phyloP scores from a whole-genome alignment of 2,797 vertebrate genomes.

The Xenentodon cancila region DNA sequence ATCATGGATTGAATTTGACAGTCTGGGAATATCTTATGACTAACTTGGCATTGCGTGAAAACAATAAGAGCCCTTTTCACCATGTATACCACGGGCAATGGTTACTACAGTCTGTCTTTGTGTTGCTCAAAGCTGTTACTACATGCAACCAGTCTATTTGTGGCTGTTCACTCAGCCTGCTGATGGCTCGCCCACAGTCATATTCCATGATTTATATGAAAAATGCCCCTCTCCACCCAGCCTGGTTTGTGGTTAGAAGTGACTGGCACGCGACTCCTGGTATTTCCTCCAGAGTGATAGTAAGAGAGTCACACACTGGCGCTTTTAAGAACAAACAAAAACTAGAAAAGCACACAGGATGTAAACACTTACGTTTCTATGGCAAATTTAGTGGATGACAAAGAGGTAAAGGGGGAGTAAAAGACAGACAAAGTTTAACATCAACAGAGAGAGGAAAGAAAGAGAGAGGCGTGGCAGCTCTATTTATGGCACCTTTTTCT shows the following conservation, averaged over 20 bases:
- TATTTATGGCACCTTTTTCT: constrained; percentile 9
- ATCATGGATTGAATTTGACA: constrained; percentile 29
- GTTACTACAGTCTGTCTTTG: constrained; percentile 69
- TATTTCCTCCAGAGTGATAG: constrained; percentile 75
- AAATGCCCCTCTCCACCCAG: constrained; percentile 74
- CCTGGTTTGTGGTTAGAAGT: constrained; percentile 69
- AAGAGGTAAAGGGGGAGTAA: constrained; percentile 32
- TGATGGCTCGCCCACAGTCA: constrained; percentile 63
- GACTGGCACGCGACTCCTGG: constrained; percentile 75
- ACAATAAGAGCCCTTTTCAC: constrained; percentile 52
- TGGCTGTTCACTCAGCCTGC: constrained; percentile 56
- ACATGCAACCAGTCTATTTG: constrained; percentile 72
- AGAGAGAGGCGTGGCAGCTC: constrained; percentile 10
- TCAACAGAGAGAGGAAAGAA: constrained; percentile 20
- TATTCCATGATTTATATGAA: constrained; percentile 78
- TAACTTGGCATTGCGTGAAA: constrained; percentile 24
- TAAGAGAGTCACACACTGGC: constrained; percentile 67
- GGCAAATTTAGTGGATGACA: constrained; percentile 43
- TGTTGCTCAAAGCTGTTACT: constrained; percentile 71
- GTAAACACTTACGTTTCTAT: constrained; percentile 63
- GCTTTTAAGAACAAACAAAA: constrained; percentile 58
- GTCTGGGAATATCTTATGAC: constrained; percentile 54
- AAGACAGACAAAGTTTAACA: constrained; percentile 8
- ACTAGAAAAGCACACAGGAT: constrained; percentile 57
- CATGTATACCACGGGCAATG: constrained; percentile 41